Evolutionary conservation across 2,113 vertebrate genomes (phyloP).

Genomic region (Oostethus manadensis): DNA sequence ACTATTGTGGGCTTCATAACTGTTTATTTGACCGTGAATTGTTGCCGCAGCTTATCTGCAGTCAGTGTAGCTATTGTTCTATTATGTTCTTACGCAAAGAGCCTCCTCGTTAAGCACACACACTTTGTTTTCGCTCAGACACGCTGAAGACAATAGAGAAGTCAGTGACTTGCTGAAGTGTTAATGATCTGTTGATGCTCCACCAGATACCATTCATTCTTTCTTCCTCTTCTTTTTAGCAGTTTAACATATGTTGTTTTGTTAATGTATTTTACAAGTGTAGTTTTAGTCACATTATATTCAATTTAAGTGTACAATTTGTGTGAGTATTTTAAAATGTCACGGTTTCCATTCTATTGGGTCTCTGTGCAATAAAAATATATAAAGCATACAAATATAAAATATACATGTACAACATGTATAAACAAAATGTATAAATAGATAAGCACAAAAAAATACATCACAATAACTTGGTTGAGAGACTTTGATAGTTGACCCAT

Average conservation of each 20-base stretch:
- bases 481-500: no score
- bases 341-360: no score
- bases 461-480: no score
- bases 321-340: no score
- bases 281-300: background rate
- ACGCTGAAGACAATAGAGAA: constrained; percentile 58
- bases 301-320: background rate
- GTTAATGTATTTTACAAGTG: background rate
- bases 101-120: constrained; percentile 33
- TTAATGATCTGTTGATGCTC: constrained; percentile 61
- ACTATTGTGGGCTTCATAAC: constrained; percentile 63
- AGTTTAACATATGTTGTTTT: constrained; percentile 14
- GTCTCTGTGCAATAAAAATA: no score
- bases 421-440: no score
- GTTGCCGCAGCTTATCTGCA: constrained; percentile 63
- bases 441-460: no score
- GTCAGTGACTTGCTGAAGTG: constrained; percentile 60
- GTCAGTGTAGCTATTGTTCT: constrained; percentile 59
- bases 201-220: constrained; percentile 38
- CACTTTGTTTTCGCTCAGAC: constrained; percentile 55
- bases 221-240: constrained; percentile 25
- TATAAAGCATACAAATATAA: no score
- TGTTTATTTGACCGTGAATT: constrained; percentile 71
- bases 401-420: no score
- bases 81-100: constrained; percentile 51